Conservation (phyloP, 2,797 vertebrate genomes). For the Megalops cyprinoides region DNA sequence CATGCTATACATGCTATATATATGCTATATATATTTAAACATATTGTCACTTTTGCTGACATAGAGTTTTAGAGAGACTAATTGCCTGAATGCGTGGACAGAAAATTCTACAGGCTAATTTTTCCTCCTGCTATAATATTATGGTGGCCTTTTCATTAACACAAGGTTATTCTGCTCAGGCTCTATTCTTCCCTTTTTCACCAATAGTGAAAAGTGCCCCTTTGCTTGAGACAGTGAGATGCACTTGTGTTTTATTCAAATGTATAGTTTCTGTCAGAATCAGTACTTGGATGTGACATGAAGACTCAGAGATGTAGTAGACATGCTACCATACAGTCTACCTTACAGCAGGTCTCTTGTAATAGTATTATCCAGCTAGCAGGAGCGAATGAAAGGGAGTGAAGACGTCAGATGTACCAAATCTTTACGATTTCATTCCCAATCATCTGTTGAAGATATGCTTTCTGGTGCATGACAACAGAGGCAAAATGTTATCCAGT, state of each 20-base stretch:
- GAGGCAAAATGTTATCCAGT: slow-evolving; percentile 87
- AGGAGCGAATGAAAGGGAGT: slow-evolving; percentile 72
- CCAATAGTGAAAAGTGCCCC: slow-evolving; percentile 78
- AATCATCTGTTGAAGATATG: slow-evolving; percentile 85
- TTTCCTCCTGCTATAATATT: slow-evolving; percentile 58
- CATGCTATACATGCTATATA: too few species aligned
- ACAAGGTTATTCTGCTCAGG: slow-evolving; percentile 71
- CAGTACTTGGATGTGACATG: slow-evolving; percentile 77
- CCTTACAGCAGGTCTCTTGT: slow-evolving; percentile 68
- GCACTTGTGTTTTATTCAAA: slow-evolving; percentile 86
- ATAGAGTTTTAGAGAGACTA: slow-evolving; percentile 43
- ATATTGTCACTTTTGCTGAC: slow-evolving; percentile 47
- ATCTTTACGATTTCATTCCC: slow-evolving; percentile 85
- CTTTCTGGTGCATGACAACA: slow-evolving; percentile 80
- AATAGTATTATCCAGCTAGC: slow-evolving; percentile 70
- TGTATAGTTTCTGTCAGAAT: slow-evolving; percentile 80
- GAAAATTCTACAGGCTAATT: slow-evolving; percentile 45
- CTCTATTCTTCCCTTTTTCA: slow-evolving; percentile 71
- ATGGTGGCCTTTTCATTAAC: slow-evolving; percentile 63
- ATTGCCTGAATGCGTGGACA: slow-evolving; percentile 46
- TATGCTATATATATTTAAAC: too few species aligned
- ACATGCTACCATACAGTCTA: slow-evolving; percentile 74
- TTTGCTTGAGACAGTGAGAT: slow-evolving; percentile 82
- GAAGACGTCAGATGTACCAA: slow-evolving; percentile 76
- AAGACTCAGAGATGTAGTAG: slow-evolving; percentile 37